Base-by-base conservation (phyloP, 2,113 vertebrate species). In the Noctilio leporinus region DNA sequence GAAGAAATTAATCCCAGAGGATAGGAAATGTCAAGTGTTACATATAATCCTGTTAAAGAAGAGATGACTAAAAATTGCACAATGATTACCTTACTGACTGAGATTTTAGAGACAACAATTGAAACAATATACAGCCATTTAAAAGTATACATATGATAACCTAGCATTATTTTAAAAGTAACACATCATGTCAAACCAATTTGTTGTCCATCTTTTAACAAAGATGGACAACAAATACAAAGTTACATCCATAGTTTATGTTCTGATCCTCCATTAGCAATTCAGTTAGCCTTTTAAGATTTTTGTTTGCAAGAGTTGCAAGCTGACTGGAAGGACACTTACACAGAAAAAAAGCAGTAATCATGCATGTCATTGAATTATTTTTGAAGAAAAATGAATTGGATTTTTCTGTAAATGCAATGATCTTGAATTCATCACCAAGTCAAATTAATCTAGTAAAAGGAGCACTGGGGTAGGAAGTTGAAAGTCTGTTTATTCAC, bases 31-130 rank as follows among this genome's bases (percentile, higher is more conserved):
- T 76, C 45, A 78, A 89, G 26, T 93, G 33, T 93, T 94, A 69
- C 30, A 47, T 45, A 51, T 26, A 72, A 4, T 80, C 43, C 94
- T 83, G n/a, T 92, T 93, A 67, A 89, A 92, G n/a, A 89, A 89
- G 33, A 73, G 19, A 70, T 84, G 59, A 65, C 45, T 84, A 81
- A 83, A 92, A 81, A 40, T 93, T 57, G 49, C 47, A 70, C 49
- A 57, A 53, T 47, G n/a, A 69, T 82, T 82, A 83, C 22, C 65
- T 81, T 91, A 95, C 70, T 91, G 64, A 82, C 73, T 85, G 7
- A 89, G n/a, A 92, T 26, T 92, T 89, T 95, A 86, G 14, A 89
- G 51, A 28, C 91, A 94, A 78, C 81, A 90, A 95, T 80, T 83
- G 64, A 84, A 94, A 93, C 24, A 55, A 62, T 82, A 53, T 69